Evolutionary conservation across 2,113 vertebrate genomes (phyloP), one percentile per base, ranked within the genome.

Genomic region (Sylvia atricapilla): DNA sequence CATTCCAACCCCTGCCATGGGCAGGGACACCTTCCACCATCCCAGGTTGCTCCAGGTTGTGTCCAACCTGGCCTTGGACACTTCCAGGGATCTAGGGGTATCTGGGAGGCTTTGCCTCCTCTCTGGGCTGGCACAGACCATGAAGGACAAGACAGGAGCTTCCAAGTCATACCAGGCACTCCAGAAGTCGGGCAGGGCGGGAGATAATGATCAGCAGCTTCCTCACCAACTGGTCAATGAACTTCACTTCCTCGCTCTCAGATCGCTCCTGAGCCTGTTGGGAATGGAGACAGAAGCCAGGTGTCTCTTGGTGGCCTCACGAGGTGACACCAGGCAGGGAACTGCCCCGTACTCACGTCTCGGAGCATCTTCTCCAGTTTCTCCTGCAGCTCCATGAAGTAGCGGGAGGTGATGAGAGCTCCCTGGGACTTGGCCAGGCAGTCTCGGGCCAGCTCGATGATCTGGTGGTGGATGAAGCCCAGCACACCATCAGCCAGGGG

Each of bases 401-500:
- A 99, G 87, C 98, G 98, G 20, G 99, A 99, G 30, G 99, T 99
- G 94, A 99, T 98, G 69, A 99, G 98, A 46, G 98, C 99, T 60
- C 98, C 99, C 76, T 98, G 98, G 47, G 99, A 99, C 95, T 99
- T 99, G 72, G 99, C 99, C 97, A 99, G 98, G 89, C 99, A 99
- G 98, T 99, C 99, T 1, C 99, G 98, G 76, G 98, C 99, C 96
- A 99, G 97, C 96, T 99, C 99, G 0, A 99, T 97, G 96, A 99
- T 98, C 98, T 99, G 99, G 98, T 99, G 99, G 95, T 99, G 99
- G 97, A 99, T 99, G 98, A 99, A 99, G 88, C 99, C 99, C 97
- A 99, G 96, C 49, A 99, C 99, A 1, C 99, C 99, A 1, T 99
- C 99, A 1, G 99, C 99, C 94, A 99, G 97, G 0, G 98, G 99